A percentile compares a stretch with the other conserved stretches of the same genome.
Conservation (phyloP, 2,797 vertebrate genomes). For the Chromis chromis region DNA sequence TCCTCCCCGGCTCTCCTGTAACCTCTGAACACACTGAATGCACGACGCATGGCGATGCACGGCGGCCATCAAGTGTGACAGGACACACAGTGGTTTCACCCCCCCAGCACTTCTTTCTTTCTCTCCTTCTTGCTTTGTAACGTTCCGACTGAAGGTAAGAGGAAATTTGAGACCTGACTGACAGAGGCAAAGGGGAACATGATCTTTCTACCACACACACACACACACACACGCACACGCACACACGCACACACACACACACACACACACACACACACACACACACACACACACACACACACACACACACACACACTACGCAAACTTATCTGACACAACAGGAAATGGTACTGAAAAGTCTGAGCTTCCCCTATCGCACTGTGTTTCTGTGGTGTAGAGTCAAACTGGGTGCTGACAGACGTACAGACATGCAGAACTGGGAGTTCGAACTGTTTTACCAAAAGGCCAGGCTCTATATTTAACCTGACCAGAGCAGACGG, state of each 20-base stretch:
- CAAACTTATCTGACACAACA: constrained; percentile 64
- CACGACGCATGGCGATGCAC: constrained; percentile 59
- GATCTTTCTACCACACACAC: constrained; percentile 43
- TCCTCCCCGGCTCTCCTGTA: constrained; percentile 74
- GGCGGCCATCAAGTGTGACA: not conserved
- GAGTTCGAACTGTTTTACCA: not conserved
- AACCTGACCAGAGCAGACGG: constrained; percentile 16
- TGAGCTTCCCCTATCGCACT: constrained; percentile 45
- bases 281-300: constrained; percentile 14
- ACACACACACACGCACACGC: constrained; percentile 2
- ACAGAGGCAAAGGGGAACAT: constrained; percentile 49
- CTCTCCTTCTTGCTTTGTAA: not conserved
- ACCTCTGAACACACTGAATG: constrained; percentile 66
- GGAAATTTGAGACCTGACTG: constrained; percentile 42
- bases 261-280: constrained; percentile 4
- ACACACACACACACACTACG: not conserved
- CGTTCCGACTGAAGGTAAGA: not conserved
- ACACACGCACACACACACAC: constrained; percentile 5
- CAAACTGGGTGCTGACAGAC: not conserved
- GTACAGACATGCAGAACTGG: not conserved
- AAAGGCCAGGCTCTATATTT: constrained; percentile 31
- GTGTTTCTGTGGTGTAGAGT: not conserved
- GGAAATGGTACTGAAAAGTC: constrained; percentile 62
- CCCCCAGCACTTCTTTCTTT: not conserved
- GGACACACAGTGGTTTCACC: constrained; percentile 18